Percentiles rank a stretch among this genome's conserved stretches.
Conservation (phyloP, 2,113 vertebrate genomes). For the Sphaerodactylus townsendi region DNA sequence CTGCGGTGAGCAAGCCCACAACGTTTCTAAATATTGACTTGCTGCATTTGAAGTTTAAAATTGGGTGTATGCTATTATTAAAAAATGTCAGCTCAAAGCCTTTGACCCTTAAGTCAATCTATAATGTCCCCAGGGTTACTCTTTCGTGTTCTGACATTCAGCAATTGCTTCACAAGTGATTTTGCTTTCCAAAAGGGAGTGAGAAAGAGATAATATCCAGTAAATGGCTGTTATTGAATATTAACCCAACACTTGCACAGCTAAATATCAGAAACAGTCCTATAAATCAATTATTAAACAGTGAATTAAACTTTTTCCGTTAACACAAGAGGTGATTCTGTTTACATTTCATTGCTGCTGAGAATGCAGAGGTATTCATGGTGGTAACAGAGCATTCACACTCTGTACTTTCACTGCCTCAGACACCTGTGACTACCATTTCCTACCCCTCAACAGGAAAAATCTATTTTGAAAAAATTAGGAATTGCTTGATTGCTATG, state of each 20-base stretch:
- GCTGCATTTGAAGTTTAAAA: slow-evolving; percentile 16
- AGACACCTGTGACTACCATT: too few relatives aligned
- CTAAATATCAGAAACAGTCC: background rate
- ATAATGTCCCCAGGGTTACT: background rate
- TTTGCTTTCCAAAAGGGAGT: background rate
- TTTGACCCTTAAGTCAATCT: slow-evolving; percentile 21
- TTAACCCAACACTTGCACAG: background rate
- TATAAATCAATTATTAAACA: slow-evolving; percentile 2
- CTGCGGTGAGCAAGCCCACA: background rate
- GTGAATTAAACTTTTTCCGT: background rate
- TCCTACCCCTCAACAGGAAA: too few relatives aligned
- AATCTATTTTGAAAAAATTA: too few relatives aligned
- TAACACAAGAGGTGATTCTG: background rate
- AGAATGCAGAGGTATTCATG: too few relatives aligned
- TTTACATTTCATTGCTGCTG: too few relatives aligned
- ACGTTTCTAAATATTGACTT: slow-evolving; percentile 14
- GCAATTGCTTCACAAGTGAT: background rate
- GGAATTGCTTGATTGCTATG: too few relatives aligned
- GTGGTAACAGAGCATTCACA: too few relatives aligned
- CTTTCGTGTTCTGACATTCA: slow-evolving; percentile 31
- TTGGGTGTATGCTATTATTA: background rate
- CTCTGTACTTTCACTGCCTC: too few relatives aligned
- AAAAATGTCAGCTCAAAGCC: slow-evolving; percentile 3
- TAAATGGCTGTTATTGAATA: background rate
- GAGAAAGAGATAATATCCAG: background rate